Percentiles rank a stretch among this genome's conserved stretches.
These are phyloP conservation scores for Oryzias curvinotus DNA, from an alignment of 2,113 vertebrate species.

Conservation along the genomic window DNA sequence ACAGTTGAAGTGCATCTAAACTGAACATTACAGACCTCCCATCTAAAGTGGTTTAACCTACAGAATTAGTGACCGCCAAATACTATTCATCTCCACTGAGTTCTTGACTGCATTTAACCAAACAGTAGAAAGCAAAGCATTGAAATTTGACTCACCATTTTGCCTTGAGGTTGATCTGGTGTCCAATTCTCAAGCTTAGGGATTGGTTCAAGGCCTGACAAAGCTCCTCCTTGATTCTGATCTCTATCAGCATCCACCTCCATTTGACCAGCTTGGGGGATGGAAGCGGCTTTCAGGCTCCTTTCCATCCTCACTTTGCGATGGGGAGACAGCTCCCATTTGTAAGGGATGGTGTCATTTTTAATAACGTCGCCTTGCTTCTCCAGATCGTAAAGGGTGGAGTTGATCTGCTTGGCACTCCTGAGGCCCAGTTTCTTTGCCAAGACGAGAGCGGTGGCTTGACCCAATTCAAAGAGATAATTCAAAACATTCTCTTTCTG, in stretches of 20 bases:
- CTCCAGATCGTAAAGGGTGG: constrained; percentile 82
- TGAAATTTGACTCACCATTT: constrained; percentile 25
- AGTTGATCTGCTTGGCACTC: constrained; percentile 80
- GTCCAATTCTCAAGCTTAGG: constrained; percentile 12
- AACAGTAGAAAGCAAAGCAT: neutral
- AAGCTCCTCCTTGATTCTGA: neutral
- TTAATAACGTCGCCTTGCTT: constrained; percentile 85
- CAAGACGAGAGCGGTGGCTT: constrained; percentile 80
- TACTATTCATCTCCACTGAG: too few species aligned
- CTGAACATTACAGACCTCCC: too few species aligned
- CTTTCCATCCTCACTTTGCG: constrained; percentile 86
- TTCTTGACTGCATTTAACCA: neutral
- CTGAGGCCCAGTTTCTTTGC: constrained; percentile 85
- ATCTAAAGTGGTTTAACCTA: too few species aligned
- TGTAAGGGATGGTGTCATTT: constrained; percentile 61
- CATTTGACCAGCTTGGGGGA: neutral
- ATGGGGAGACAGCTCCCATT: constrained; percentile 83
- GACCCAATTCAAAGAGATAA: constrained; percentile 73
- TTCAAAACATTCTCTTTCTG: constrained; percentile 84
- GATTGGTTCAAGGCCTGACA: constrained; percentile 29
- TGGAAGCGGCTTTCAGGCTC: constrained; percentile 70
- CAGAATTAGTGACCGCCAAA: too few species aligned
- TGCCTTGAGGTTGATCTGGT: constrained; percentile 35
- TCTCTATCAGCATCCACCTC: neutral
- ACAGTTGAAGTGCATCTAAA: too few species aligned